A percentile compares a stretch with the other conserved stretches of the same genome.
Conservation (phyloP, 2,888 invertebrate genomes). For the Papilio gigon region DNA sequence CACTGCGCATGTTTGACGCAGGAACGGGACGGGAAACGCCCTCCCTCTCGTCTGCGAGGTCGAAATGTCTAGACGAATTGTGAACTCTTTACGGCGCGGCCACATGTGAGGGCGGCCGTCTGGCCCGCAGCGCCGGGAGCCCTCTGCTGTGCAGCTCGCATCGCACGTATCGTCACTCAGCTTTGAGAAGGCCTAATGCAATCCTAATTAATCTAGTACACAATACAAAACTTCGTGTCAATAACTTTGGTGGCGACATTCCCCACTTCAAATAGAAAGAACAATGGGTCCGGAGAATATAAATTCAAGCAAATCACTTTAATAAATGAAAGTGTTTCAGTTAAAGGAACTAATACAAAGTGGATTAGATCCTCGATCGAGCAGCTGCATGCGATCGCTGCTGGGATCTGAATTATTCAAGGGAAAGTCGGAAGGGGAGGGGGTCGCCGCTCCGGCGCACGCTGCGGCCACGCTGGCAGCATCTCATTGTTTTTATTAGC, state of each 20-base stretch:
- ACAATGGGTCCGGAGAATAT: slow-evolving; percentile 52
- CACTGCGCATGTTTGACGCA: slow-evolving; percentile 75
- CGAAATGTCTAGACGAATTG: slow-evolving; percentile 79
- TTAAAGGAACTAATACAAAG: slow-evolving; percentile 38
- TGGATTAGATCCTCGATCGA: slow-evolving; percentile 37
- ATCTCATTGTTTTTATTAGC: slow-evolving; percentile 27
- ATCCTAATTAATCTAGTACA: too few relatives aligned
- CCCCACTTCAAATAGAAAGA: neutral
- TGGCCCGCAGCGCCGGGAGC: slow-evolving; percentile 28
- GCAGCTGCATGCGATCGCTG: slow-evolving; percentile 31
- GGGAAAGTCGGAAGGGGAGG: slow-evolving; percentile 60
- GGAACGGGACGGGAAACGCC: slow-evolving; percentile 61
- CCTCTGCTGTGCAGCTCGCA: neutral
- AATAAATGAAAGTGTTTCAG: slow-evolving; percentile 40
- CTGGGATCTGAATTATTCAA: slow-evolving; percentile 66
- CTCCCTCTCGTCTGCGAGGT: slow-evolving; percentile 70
- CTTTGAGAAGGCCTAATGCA: neutral
- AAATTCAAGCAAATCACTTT: slow-evolving; percentile 59
- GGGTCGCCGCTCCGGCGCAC: slow-evolving; percentile 42
- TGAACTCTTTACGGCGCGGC: slow-evolving; percentile 74
- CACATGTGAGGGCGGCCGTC: slow-evolving; percentile 56
- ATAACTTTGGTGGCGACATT: slow-evolving; percentile 7
- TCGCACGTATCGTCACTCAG: too few relatives aligned
- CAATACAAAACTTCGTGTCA: slow-evolving; percentile 3
- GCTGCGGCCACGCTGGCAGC: slow-evolving; percentile 20